phyloP scores from a whole-genome alignment of 1,140 invertebrate species.

The Danaus plexippus region DNA sequence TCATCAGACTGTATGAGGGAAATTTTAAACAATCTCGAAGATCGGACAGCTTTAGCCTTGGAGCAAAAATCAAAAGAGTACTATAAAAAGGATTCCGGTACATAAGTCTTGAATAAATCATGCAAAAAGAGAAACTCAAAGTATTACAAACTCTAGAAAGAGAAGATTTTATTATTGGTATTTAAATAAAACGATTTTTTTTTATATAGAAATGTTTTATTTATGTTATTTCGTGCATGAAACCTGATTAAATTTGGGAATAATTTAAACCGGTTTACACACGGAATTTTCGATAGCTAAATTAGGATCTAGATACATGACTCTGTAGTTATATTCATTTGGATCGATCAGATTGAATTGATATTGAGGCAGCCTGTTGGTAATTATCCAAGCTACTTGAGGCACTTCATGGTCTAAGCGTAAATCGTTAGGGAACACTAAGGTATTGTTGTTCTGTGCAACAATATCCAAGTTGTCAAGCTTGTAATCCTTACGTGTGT shows the following conservation, averaged over 20 bases:
- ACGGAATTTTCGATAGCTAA: constrained; percentile 75
- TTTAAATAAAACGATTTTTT: background rate
- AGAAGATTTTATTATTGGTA: constrained; percentile 3
- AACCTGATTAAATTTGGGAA: background rate
- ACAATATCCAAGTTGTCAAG: constrained; percentile 76
- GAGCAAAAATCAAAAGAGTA: too few relatives aligned
- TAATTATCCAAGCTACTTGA: constrained; percentile 82
- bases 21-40: too few relatives aligned
- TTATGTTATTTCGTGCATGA: too few relatives aligned
- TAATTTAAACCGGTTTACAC: constrained; percentile 56
- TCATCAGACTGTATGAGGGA: too few relatives aligned
- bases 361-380: constrained; percentile 82
- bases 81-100: too few relatives aligned
- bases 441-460: constrained; percentile 73
- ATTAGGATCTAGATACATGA: constrained; percentile 76
- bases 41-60: too few relatives aligned
- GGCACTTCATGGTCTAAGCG: constrained; percentile 79
- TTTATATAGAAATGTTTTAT: too few relatives aligned
- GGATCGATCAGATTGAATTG: constrained; percentile 79
- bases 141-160: background rate
- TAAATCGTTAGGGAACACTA: constrained; percentile 86
- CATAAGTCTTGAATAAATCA: too few relatives aligned
- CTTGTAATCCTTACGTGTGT: constrained; percentile 80
- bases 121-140: too few relatives aligned
- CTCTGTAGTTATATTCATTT: constrained; percentile 79